These are phyloP conservation scores for Hydroisotoma schaefferi DNA, from an alignment of 2,888 invertebrate genomes.

Conservation along the genomic window DNA sequence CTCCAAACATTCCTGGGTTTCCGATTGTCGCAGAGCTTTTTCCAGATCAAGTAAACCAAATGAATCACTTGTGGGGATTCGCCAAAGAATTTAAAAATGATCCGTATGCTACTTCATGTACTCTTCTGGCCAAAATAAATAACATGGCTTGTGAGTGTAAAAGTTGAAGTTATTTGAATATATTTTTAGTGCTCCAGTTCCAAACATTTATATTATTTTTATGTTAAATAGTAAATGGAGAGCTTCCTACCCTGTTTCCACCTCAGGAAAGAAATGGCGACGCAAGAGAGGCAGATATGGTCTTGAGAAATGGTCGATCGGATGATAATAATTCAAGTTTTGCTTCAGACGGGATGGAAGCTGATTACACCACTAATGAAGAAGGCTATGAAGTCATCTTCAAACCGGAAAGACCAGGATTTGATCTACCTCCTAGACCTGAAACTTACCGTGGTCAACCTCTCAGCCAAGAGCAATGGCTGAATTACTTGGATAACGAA, in stretches of 20 bases:
- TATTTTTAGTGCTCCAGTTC: too few species aligned
- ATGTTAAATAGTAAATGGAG: slow-evolving; percentile 31
- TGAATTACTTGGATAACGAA: slow-evolving; percentile 70
- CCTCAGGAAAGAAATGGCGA: slow-evolving; percentile 43
- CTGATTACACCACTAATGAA: slow-evolving; percentile 56
- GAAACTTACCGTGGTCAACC: slow-evolving; percentile 68
- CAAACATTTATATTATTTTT: too few species aligned
- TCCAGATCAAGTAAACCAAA: slow-evolving; percentile 38
- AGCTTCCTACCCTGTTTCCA: slow-evolving; percentile 14
- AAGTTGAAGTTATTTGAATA: too few species aligned
- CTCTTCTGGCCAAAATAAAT: slow-evolving; percentile 41
- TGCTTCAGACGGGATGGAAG: slow-evolving; percentile 50
- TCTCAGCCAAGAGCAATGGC: slow-evolving; percentile 75
- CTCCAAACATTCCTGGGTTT: slow-evolving; percentile 5
- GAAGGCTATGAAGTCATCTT: slow-evolving; percentile 71
- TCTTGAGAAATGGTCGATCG: slow-evolving; percentile 20
- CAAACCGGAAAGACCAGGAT: slow-evolving; percentile 54
- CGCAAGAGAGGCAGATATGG: slow-evolving; percentile 19
- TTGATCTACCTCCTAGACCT: slow-evolving; percentile 67
- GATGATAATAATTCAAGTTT: slow-evolving; percentile 31
- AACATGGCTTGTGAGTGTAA: slow-evolving; percentile 44
- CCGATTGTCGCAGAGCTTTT: slow-evolving; percentile 35
- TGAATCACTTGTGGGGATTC: slow-evolving; percentile 36
- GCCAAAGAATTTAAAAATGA: slow-evolving; percentile 45
- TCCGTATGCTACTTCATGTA: slow-evolving; percentile 41